These are phyloP conservation scores for Carollia perspicillata DNA, from an alignment of 2,113 vertebrate species.

Conservation along the genomic window DNA sequence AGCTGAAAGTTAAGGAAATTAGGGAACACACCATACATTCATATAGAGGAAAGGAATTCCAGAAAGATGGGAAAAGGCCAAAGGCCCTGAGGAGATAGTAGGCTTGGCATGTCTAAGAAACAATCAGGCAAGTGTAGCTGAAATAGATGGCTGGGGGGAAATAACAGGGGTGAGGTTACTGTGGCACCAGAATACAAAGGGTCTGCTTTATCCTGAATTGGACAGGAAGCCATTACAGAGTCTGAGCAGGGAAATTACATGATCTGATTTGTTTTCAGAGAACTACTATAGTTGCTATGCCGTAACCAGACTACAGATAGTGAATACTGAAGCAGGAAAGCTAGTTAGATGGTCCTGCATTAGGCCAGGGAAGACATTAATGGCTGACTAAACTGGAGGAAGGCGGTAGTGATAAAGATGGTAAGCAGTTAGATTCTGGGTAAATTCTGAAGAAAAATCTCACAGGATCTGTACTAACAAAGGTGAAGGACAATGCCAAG, in stretches of 20 bases:
- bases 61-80: not conserved
- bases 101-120: not conserved
- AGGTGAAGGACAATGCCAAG: not conserved
- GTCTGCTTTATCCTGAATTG: not conserved
- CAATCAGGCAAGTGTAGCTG: not conserved
- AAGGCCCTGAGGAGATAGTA: not conserved
- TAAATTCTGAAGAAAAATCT: not conserved
- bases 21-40: not conserved
- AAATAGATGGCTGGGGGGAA: not conserved
- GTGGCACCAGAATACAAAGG: not conserved
- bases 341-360: not conserved
- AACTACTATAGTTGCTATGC: not conserved
- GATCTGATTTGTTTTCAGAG: not conserved
- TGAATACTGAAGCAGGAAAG: constrained; percentile 6
- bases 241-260: not conserved
- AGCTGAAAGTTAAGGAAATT: not conserved
- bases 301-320: not conserved
- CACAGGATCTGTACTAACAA: not conserved
- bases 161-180: not conserved
- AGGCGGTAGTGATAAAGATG: not conserved
- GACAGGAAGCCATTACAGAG: not conserved
- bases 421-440: not conserved
- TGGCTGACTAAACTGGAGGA: not conserved
- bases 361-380: not conserved
- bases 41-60: not conserved